Evolutionary conservation across 2,888 invertebrate genomes (phyloP), one percentile per base, ranked within the genome.

Genomic region (Chydorus sphaericus): DNA sequence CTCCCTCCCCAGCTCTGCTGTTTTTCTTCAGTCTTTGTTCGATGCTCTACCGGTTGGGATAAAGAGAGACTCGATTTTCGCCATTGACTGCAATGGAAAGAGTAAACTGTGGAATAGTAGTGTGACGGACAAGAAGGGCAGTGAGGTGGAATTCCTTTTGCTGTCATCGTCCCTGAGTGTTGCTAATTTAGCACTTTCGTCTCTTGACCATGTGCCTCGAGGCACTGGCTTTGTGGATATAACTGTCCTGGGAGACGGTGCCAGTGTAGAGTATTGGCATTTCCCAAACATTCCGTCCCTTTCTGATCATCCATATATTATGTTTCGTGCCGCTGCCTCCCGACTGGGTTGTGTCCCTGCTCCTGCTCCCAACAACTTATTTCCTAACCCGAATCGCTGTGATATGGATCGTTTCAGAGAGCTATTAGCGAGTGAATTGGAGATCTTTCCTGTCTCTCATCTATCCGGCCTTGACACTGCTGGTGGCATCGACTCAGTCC

Each of bases 241-340:
- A 18, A 39, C 39, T 20, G 18, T 51, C 31, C 18, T 16, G n/a
- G 51, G 51, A 51, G 51, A 51, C 18, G 16, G 16, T 10, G 31
- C 31, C 29, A 51, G 31, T 14, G 20, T 29, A 20, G n/a, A n/a
- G 51, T 20, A 30, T n/a, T 51, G 51, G 51, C 29, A 30, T 18
- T 51, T 30, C 31, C 31, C 31, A 14, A 31, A 51, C 16, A 30
- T 20, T 30, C 29, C 30, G n/a, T 31, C 51, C 28, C 31, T 51
- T 16, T 51, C 51, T 18, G 51, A 51, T 20, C 51, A 51, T 30
- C 51, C 51, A 31, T 51, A 51, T 31, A 51, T 51, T 16, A 16
- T 18, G 20, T 51, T 51, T 51, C 30, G 31, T 20, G 10, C 31
- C 20, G 30, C 18, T 16, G 51, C 18, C 30, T 20, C 16, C 49